Percentiles rank a stretch among this genome's conserved stretches.
phyloP scores from a whole-genome alignment of 1,140 invertebrate genomes.

The Tetraneura akinire region DNA sequence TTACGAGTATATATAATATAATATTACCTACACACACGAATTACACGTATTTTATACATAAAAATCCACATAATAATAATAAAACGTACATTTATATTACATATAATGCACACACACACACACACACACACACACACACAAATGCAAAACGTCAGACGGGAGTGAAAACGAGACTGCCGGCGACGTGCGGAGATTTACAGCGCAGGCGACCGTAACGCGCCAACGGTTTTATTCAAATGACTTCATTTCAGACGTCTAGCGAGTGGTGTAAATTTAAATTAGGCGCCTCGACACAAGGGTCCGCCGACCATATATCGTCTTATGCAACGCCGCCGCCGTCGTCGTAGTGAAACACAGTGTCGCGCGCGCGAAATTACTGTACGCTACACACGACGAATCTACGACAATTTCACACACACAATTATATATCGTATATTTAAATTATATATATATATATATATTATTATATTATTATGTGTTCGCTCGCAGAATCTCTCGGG shows the following conservation, averaged over 20 bases:
- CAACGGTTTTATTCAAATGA: slow-evolving; percentile 47
- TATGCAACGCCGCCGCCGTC: background rate
- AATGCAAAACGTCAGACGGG: background rate
- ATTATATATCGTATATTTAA: too few relatives aligned
- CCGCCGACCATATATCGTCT: slow-evolving; percentile 2
- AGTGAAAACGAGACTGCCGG: slow-evolving; percentile 13
- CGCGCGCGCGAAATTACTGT: background rate
- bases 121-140: background rate
- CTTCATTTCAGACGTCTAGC: slow-evolving; percentile 49
- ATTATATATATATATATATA: background rate
- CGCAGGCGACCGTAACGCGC: background rate
- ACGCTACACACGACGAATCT: background rate
- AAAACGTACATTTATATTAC: background rate
- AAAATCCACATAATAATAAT: background rate
- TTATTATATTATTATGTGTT: background rate
- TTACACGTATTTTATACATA: background rate
- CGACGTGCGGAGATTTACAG: slow-evolving; percentile 35
- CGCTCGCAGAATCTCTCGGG: background rate
- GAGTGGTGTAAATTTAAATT: slow-evolving; percentile 45
- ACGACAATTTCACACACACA: background rate
- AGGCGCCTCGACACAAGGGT: slow-evolving; percentile 28
- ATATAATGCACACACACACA: too few relatives aligned
- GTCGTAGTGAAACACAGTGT: background rate
- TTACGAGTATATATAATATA: too few relatives aligned
- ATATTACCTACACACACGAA: background rate